Base-by-base conservation (phyloP, 2,888 invertebrate species). In the Crocallis elinguaria region DNA sequence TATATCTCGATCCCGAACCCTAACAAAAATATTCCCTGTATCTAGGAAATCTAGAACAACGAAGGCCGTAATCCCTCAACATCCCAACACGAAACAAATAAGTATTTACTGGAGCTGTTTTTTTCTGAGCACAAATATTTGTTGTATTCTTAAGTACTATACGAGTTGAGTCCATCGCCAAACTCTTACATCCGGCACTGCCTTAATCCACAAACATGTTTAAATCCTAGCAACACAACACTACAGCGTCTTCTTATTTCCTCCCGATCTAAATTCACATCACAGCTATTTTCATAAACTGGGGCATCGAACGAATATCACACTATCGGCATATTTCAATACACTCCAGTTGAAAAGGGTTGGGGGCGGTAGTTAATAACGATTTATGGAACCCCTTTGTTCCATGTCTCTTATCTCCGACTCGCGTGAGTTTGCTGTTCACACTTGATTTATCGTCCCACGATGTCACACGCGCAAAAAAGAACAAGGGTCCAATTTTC, bases 381-480 rank as follows among this genome's bases (percentile, higher is more conserved):
- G 88, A 89, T 90, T 88, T 89, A 89, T 87, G 82, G 80, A 79
- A 81, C 86, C 87, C 86, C 86, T 87, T 90, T 88, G 88, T 89
- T 86, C 84, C 78, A 75, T 71, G 75, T 74, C 82, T 85, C 82
- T 86, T 88, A 88, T 89, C 88, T 86, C 67, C 71, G 75, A 77
- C 25, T 53, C 53, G 53, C 76, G 76, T 83, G 86, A 73, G 72
- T 67, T 72, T 78, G 85, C 84, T 83, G 82, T 87, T 87, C 86
- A 88, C 81, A 76, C 71, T 76, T 89, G 88, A 89, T 88, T 86
- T 88, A 89, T 86, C 72, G 75, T 69, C 70, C 66, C 74, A 70
- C 71, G 66, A 69, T 77, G 84, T 82, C 82, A 73, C 52, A 70
- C 67, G 70, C 23, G 46, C 36, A 48, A 71, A 68, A 77, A 83